Evolutionary conservation across 2,113 vertebrate genomes (phyloP).

Genomic region (Mus pahari): DNA sequence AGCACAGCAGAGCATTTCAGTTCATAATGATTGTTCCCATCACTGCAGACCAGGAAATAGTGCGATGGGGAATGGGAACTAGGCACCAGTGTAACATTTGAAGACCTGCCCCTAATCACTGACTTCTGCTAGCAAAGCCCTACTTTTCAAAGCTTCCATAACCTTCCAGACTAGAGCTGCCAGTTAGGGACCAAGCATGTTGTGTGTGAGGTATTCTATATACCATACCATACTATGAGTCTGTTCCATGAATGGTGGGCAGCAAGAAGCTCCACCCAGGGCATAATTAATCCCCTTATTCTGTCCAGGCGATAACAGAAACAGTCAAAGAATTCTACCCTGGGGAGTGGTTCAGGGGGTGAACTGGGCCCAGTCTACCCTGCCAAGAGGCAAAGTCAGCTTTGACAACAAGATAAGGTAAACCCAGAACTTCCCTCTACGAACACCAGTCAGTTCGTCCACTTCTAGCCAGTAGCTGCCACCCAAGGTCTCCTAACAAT

Average conservation of each 20-base stretch:
- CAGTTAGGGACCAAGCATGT: not conserved
- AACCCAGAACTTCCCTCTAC: not conserved
- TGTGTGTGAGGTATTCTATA: not conserved
- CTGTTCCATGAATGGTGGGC: not conserved
- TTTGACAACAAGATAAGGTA: not conserved
- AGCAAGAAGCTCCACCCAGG: not conserved
- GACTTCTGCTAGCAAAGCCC: not conserved
- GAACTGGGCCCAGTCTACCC: not conserved
- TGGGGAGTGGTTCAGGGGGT: not conserved
- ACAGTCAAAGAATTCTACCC: not conserved
- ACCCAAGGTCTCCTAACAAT: not conserved
- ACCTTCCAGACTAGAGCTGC: not conserved
- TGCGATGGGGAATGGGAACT: not conserved
- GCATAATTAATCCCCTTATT: not conserved
- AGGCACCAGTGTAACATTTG: not conserved
- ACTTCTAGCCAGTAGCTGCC: not conserved
- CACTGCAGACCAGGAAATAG: not conserved
- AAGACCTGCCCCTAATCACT: not conserved
- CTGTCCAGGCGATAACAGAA: no score
- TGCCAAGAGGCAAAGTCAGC: not conserved
- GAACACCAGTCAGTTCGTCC: not conserved
- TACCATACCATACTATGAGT: no score
- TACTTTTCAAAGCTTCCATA: not conserved
- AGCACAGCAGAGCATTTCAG: not conserved
- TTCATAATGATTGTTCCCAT: not conserved